Evolutionary conservation across 1,140 invertebrate species (phyloP).

Genomic region (Lerema accius): DNA sequence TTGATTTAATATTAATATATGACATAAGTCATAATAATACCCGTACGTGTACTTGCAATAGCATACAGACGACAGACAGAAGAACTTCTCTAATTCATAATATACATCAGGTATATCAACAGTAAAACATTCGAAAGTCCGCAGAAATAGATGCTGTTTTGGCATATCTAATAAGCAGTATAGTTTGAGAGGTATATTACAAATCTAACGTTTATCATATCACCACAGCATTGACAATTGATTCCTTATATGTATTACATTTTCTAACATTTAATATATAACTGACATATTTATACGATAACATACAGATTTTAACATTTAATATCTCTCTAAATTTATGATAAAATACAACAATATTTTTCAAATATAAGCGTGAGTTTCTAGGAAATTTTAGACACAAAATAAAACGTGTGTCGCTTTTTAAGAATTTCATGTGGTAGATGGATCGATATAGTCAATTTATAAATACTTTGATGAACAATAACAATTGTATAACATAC

Average conservation of each 20-base stretch:
- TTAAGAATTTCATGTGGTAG: no score
- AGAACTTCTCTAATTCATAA: neutral
- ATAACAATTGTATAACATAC: constrained; percentile 19
- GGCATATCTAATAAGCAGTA: neutral
- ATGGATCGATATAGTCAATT: neutral
- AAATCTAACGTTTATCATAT: constrained; percentile 60
- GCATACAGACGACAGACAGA: neutral
- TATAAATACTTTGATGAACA: neutral
- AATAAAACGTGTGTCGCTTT: neutral
- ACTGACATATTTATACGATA: neutral
- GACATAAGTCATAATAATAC: no score
- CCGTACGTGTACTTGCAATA: neutral
- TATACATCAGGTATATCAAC: neutral
- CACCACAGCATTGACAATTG: constrained; percentile 65
- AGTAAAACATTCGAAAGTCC: constrained; percentile 4
- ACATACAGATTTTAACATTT: constrained; percentile 13
- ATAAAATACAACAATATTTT: neutral
- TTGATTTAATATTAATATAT: no score
- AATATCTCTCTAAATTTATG: constrained; percentile 3
- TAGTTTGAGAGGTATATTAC: constrained; percentile 38
- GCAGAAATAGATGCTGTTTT: neutral
- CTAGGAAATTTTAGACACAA: neutral
- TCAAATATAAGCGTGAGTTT: constrained; percentile 4
- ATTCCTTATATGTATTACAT: constrained; percentile 22
- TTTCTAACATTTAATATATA: constrained; percentile 19